Conservation (phyloP, 1,140 invertebrate genomes). For the Leptopilina clavipes region DNA sequence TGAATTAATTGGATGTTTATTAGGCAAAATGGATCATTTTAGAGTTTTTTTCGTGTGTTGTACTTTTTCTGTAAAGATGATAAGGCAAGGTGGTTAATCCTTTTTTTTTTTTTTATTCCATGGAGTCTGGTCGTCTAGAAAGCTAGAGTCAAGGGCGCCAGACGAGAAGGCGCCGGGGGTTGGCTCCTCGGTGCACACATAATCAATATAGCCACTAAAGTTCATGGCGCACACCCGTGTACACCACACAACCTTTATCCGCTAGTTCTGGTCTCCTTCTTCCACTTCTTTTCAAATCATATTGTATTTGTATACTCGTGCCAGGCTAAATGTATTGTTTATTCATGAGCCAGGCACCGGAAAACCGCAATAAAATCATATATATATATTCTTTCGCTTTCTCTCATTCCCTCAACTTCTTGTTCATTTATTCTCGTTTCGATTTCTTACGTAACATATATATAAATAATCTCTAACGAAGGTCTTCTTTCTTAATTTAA, state of each 20-base stretch:
- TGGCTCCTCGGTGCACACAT: constrained; percentile 58
- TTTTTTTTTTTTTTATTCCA: constrained; percentile 36
- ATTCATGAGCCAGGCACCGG: background rate
- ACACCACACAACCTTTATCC: background rate
- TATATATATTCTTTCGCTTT: background rate
- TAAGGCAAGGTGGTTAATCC: background rate
- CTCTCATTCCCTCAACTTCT: background rate
- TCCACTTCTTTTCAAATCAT: background rate
- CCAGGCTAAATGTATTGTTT: background rate
- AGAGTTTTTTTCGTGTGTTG: background rate
- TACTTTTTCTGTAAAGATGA: background rate
- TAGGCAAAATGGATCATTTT: background rate
- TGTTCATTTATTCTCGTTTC: background rate
- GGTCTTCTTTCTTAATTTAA: too few relatives aligned
- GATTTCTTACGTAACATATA: too few relatives aligned
- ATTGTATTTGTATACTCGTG: background rate
- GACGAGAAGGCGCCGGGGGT: constrained; percentile 67
- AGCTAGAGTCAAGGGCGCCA: constrained; percentile 69
- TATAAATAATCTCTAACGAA: too few relatives aligned
- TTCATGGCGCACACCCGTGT: constrained; percentile 66
- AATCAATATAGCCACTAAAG: constrained; percentile 73
- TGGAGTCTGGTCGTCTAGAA: constrained; percentile 50
- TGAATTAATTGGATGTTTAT: too few relatives aligned
- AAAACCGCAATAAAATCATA: background rate
- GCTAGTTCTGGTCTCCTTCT: background rate